Conservation (phyloP, 2,113 vertebrate genomes). For the Epinephelus cyanopodus region DNA sequence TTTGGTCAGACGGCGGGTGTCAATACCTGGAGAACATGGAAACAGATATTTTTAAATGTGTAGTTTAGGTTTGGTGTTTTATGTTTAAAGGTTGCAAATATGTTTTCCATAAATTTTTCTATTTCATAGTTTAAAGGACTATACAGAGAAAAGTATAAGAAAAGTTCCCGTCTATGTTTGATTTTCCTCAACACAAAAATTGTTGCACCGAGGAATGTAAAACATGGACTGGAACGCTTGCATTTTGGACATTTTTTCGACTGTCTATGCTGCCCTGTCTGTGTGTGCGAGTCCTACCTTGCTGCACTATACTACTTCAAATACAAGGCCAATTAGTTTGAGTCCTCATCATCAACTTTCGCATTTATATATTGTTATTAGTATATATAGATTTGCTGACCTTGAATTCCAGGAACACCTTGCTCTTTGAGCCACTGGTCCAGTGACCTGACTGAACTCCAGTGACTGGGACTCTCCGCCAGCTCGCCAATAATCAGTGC, state of each 20-base stretch:
- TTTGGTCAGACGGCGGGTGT: constrained; percentile 93
- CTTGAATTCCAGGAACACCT: constrained; percentile 92
- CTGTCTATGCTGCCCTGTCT: too few species aligned
- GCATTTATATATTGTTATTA: not conserved
- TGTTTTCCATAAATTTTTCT: too few species aligned
- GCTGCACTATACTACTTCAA: too few species aligned
- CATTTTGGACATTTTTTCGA: too few species aligned
- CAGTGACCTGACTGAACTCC: constrained; percentile 88
- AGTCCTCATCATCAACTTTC: not conserved
- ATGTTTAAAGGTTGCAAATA: not conserved
- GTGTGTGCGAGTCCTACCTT: too few species aligned
- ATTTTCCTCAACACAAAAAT: too few species aligned
- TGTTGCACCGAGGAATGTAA: too few species aligned
- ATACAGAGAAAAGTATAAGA: too few species aligned
- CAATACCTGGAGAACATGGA: constrained; percentile 85
- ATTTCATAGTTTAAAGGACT: too few species aligned
- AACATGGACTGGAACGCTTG: too few species aligned
- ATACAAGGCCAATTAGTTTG: too few species aligned
- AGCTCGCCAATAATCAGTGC: constrained; percentile 94
- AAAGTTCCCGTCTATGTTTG: too few species aligned
- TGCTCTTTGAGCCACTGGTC: constrained; percentile 94
- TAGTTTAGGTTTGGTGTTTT: not conserved
- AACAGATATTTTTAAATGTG: not conserved
- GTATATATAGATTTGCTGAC: constrained; percentile 72
- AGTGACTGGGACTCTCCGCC: constrained; percentile 92